Conservation (phyloP, 2,888 invertebrate species). For the Dexiosoma caninum region DNA sequence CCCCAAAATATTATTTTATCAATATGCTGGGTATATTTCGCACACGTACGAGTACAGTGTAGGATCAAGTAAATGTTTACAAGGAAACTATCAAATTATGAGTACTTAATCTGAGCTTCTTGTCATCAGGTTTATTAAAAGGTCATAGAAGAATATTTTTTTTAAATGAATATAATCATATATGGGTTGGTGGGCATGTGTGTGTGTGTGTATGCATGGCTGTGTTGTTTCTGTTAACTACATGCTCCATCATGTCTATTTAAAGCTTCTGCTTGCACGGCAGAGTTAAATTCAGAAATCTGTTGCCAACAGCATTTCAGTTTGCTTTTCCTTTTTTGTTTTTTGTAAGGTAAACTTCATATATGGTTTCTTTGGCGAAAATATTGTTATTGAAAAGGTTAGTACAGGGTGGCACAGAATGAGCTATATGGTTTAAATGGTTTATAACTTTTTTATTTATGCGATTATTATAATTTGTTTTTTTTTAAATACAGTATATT, state of each 20-base stretch:
- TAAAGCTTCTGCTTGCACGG: background rate
- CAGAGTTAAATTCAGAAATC: slow-evolving; percentile 18
- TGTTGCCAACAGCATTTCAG: background rate
- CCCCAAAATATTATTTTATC: slow-evolving; percentile 27
- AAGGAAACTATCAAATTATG: background rate
- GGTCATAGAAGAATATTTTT: slow-evolving; percentile 11
- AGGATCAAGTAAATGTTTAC: background rate
- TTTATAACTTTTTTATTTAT: too few relatives aligned
- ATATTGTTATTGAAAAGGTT: too few relatives aligned
- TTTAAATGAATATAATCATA: background rate
- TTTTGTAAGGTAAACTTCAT: too few relatives aligned
- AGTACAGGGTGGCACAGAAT: too few relatives aligned
- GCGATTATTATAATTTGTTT: too few relatives aligned
- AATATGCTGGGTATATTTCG: slow-evolving; percentile 18
- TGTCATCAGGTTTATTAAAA: slow-evolving; percentile 18
- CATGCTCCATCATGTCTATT: background rate
- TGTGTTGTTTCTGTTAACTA: background rate
- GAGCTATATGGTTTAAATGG: too few relatives aligned
- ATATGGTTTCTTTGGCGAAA: too few relatives aligned
- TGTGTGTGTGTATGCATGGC: too few relatives aligned
- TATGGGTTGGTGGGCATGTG: background rate
- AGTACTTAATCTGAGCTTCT: background rate
- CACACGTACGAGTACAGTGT: too few relatives aligned
- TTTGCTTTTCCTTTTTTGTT: background rate
- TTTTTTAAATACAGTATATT: too few relatives aligned